phyloP scores from a whole-genome alignment of 2,797 vertebrate species.

The Neopelma chrysocephalum region DNA sequence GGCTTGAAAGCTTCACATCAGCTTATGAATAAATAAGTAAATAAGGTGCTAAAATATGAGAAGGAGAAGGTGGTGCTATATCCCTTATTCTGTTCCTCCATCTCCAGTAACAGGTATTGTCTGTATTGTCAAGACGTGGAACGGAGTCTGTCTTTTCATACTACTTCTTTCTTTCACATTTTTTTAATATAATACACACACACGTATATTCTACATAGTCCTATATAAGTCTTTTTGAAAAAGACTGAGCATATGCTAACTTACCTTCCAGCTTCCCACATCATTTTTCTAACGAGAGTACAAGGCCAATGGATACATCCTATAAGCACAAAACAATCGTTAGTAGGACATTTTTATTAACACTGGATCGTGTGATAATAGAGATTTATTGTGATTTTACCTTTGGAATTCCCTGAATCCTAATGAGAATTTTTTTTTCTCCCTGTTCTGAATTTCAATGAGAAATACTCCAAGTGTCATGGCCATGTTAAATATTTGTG shows the following conservation, averaged over 20 bases:
- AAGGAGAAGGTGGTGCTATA: background rate
- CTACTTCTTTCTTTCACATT: background rate
- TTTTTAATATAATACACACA: background rate
- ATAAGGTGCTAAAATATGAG: background rate
- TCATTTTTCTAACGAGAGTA: background rate
- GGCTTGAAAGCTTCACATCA: background rate
- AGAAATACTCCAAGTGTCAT: background rate
- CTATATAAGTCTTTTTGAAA: background rate
- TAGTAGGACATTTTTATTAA: slow-evolving; percentile 46
- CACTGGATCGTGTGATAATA: background rate
- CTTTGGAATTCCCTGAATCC: slow-evolving; percentile 45
- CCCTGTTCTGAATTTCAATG: slow-evolving; percentile 33
- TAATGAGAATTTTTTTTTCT: slow-evolving; percentile 9
- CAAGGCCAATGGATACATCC: background rate
- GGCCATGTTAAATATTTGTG: slow-evolving; percentile 47
- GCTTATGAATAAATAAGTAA: background rate
- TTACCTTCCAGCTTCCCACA: background rate
- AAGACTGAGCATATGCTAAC: background rate
- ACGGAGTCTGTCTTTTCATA: background rate
- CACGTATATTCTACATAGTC: background rate
- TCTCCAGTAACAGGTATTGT: background rate
- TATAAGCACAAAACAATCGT: slow-evolving; percentile 12
- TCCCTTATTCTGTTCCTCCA: background rate
- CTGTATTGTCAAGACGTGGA: background rate
- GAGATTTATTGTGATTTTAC: slow-evolving; percentile 37